Evolutionary conservation across 1,140 invertebrate species (phyloP), one percentile per base, ranked within the genome.

Genomic region (Ceratitis capitata): DNA sequence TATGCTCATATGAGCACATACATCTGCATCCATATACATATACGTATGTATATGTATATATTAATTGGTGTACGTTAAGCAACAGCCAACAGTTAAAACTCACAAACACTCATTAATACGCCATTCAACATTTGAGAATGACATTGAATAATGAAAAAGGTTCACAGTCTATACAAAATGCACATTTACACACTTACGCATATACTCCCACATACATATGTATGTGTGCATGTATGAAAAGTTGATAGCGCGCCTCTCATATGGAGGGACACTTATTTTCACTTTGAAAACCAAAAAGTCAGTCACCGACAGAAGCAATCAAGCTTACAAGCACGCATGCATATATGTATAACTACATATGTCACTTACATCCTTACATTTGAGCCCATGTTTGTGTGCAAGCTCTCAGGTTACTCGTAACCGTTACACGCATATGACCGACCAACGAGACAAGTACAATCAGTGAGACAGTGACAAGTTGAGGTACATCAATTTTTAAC

Each of bases 71-170:
- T 78, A 26, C 19, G 35, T 78, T 78, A 78, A 78, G 69, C 69
- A 19, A n/a, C 64, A 26, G 35, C 39, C 16, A 23, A 56, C 51
- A 56, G 19, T 45, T 78, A 78, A 78, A 39, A 45, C 69, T 78
- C 69, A 78, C 69, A 78, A 78, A 78, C 42, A 78, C 69, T 78
- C 69, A 78, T 78, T 78, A 78, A 78, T 78, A 78, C 69, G 35
- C 39, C 69, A 78, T 78, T 45, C 69, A 78, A 78, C 69, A 78
- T 78, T 78, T 78, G 35, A 45, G n/a, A 78, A 78, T 78, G 69
- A 78, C 69, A 78, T 78, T 78, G 69, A 78, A 78, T 78, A 78
- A 78, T 78, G 69, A 78, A 78, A 78, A 78, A 45, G n/a, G 69
- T 78, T 78, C 69, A 78, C 69, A 78, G 39, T 35, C 69, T 39